Base-by-base conservation (phyloP, 2,888 invertebrate species). In the Thyatira batis region DNA sequence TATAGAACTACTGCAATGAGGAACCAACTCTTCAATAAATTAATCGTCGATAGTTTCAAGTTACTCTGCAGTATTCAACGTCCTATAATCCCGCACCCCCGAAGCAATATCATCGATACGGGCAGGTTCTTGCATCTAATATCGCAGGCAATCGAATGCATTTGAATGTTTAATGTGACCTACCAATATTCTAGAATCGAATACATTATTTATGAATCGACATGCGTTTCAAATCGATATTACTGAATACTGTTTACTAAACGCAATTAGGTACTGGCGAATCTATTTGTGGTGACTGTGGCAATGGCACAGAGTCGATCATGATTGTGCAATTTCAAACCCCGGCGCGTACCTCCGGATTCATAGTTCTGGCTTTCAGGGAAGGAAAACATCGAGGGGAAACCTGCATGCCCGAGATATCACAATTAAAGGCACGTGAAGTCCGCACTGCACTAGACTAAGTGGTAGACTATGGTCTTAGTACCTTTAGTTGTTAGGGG, bases 161-260 rank as follows among this genome's bases (percentile, higher is more conserved):
- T 79, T 70, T 78, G 78, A 79, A 78, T 79, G 65, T 62, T 73
- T 73, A 72, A 76, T 72, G 68, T 65, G 56, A 67, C 65, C 67
- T 58, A 58, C 60, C 66, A 64, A 65, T 64, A 68, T 58, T 56
- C 71, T 63, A 55, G 58, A 57, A 59, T 58, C 59, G 55, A 48
- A 60, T 67, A 61, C 52, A 61, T 39, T 63, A 69, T 69, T 64
- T 61, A 62, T 68, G 61, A 39, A 17, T 6, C 17, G 39, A n/a
- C 39, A n/a, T 39, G 17, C 17, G 39, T 17, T 39, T 8, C 13
- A 39, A 17, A 39, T 39, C 5, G 39, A 5, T 39, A 0, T 39
- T 17, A 39, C 5, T 39, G 39, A 39, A 17, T 17, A 3, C 17
- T 17, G 17, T 17, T 17, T 8, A 17, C 13, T 39, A 39, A n/a